Conservation (phyloP, 2,797 vertebrate species). For the Carapus acus region DNA sequence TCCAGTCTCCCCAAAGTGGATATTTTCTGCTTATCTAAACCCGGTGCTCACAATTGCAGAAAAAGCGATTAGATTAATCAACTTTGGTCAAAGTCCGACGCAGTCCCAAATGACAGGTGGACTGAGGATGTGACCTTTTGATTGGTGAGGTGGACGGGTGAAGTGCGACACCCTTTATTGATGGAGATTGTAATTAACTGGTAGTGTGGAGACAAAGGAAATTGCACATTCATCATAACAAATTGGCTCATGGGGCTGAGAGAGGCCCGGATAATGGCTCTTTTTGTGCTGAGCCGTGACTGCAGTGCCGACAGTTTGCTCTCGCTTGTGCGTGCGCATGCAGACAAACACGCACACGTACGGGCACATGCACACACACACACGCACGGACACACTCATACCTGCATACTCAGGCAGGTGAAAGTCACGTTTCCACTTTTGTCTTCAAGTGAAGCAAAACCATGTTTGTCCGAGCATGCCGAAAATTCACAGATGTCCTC, state of each 20-base stretch:
- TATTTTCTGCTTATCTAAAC: conserved; percentile 44
- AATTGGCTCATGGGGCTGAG: conserved; percentile 61
- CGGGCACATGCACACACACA: not conserved
- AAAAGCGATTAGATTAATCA: conserved; percentile 42
- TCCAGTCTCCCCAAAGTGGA: conserved; percentile 45
- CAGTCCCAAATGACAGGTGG: conserved; percentile 46
- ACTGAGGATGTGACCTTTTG: conserved; percentile 51
- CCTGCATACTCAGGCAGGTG: not conserved
- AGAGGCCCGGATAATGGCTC: conserved; percentile 60
- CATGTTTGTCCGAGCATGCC: no score
- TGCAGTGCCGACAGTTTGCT: conserved; percentile 42
- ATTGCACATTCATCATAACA: conserved; percentile 75
- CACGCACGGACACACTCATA: conserved; percentile 13
- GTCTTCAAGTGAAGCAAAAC: no score
- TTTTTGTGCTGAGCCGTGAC: conserved; percentile 59
- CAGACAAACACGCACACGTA: not conserved
- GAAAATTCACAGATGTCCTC: no score
- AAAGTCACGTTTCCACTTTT: no score
- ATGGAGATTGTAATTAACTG: conserved; percentile 70
- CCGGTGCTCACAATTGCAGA: conserved; percentile 41
- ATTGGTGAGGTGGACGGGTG: conserved; percentile 49
- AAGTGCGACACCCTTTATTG: conserved; percentile 64
- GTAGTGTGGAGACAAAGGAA: conserved; percentile 66
- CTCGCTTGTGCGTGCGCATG: conserved; percentile 31
- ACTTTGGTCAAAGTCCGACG: conserved; percentile 39